Base-by-base conservation (phyloP, 2,113 vertebrate genomes). In the Pristiophorus japonicus region DNA sequence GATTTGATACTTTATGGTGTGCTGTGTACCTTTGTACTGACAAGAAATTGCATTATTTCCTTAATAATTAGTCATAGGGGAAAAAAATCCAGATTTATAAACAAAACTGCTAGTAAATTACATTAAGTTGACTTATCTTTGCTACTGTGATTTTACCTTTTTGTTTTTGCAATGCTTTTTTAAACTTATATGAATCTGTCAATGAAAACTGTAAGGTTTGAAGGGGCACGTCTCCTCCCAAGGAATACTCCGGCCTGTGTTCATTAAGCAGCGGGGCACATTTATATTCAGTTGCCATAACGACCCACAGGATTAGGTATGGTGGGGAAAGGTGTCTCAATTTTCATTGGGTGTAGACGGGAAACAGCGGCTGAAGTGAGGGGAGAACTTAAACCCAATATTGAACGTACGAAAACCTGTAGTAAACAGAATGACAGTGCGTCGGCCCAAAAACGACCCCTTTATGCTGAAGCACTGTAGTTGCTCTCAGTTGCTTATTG, bases 241-340 rank as follows among this genome's bases (percentile, higher is more conserved):
- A n/a, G 16, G 5, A 38, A 63, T 2, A n/a, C 7, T 30, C 38
- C 20, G 42, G 18, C 93, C 22, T 94, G 45, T 94, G 27, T 38
- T 70, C 11, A 73, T 8, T 27, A 45, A 34, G 45, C 47, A 34
- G 87, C 87, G 4, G 78, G 38, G 11, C 10, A 42, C 20, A 94
- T 70, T 94, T 30, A 47, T 47, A 94, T 94, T 18, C 65, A 94
- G 93, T 94, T 94, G 66, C 93, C 93, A 94, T 47, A 51, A 94
- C 93, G 5, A 70, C 65, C 42, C 93, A 27, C 45, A 51, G 93
- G 45, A 22, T 94, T 94, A 66, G 20, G 45, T 42, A 4, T 67
- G n/a, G n/a, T 47, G 92, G 12, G 66, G 6, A 47, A 92, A 42
- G 87, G 87, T 91, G 34, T 51, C 30, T 27, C 20, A 47, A 70